Conservation (phyloP, 2,797 vertebrate species). For the Myripristis jacobus region DNA sequence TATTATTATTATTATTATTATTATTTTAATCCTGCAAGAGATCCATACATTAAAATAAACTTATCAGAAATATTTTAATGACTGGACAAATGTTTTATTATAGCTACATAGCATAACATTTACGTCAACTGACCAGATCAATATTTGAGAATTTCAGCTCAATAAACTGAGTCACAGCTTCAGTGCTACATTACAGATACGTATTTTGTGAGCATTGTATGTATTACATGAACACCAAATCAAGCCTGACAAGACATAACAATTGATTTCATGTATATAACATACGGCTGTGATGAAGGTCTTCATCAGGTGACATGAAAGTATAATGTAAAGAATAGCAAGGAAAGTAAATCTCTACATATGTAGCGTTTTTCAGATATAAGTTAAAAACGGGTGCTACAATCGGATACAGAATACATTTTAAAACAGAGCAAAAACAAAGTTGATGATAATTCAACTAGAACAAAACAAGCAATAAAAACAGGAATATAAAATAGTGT, state of each 20-base stretch:
- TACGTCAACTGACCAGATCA: constrained; percentile 14
- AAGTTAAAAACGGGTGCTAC: no score
- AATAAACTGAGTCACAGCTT: constrained; percentile 12
- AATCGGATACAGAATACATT: no score
- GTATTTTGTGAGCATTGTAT: not conserved
- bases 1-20: no score
- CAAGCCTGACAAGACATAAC: not conserved
- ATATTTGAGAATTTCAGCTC: constrained; percentile 9
- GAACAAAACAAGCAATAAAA: no score
- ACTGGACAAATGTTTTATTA: constrained; percentile 21
- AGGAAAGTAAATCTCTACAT: no score
- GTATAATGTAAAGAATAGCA: not conserved
- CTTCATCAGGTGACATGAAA: not conserved
- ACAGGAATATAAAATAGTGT: no score
- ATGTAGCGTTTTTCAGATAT: no score
- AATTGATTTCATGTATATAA: no score
- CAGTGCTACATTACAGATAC: not conserved
- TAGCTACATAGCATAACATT: constrained; percentile 4
- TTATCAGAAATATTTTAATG: constrained; percentile 26
- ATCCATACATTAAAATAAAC: constrained; percentile 15
- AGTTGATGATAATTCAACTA: no score
- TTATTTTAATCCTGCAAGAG: constrained; percentile 49
- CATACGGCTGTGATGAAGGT: not conserved
- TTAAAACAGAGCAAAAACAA: no score
- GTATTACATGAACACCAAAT: constrained; percentile 3